Evolutionary conservation across 2,113 vertebrate species (phyloP), one percentile per base, ranked within the genome.

Genomic region (Callopanchax toddi): DNA sequence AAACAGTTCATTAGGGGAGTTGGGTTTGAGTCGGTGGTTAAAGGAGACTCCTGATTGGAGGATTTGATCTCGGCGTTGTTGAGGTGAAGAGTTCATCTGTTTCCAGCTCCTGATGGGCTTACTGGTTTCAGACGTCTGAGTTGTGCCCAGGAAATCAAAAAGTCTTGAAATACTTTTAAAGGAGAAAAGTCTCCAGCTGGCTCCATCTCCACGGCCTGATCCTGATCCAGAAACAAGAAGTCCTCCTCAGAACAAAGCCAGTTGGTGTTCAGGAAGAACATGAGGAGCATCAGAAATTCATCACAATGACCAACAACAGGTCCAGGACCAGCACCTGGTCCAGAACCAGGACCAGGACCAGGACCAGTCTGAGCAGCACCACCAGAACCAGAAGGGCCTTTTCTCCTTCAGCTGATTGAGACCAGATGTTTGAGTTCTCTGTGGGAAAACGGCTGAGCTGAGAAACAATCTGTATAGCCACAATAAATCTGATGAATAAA

Each of bases 401-500:
- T 66, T 63, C 57, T 42, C 74, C 21, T 48, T 55, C 12, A 5
- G 20, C 36, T 84, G 73, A 90, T 87, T 84, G 53, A 68, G 65
- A 72, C 71, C 90, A 91, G 83, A 89, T 90, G 90, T 86, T 78
- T 66, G 79, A 76, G 71, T 46, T 68, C 63, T 53, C 79, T 80
- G 78, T 86, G 81, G 78, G 82, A 86, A 84, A 82, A n/a, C 34
- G 73, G 70, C 65, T 63, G 70, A 86, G 78, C 82, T 76, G 80
- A 84, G 79, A 86, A 71, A 84, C 85, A 63, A 67, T 42, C 40
- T 84, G 72, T 71, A 62, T 75, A 84, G 67, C 78, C 86, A 81
- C 85, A 80, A 76, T 86, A 86, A 80, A 87, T 82, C 65, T 78
- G 78, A 82, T 81, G 83, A 90, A 87, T 87, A 83, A 85, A 89